Conservation (phyloP, 2,888 invertebrate species). For the Leptopilina drosophilae region DNA sequence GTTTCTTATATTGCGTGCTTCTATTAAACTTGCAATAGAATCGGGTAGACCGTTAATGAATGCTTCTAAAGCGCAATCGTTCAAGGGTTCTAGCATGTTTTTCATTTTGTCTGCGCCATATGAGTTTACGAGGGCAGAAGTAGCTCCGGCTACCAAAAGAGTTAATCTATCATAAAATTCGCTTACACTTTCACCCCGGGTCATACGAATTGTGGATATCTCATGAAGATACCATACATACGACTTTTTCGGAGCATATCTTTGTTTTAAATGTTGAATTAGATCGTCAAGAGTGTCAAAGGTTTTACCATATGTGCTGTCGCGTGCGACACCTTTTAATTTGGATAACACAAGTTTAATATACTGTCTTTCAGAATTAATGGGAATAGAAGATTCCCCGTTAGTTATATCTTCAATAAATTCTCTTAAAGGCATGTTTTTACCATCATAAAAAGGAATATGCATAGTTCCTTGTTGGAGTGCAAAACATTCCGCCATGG, state of each 20-base stretch:
- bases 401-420: conserved; percentile 37
- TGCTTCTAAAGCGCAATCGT: conserved; percentile 25
- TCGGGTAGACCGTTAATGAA: conserved; percentile 39
- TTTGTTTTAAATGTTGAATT: neutral
- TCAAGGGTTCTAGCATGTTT: neutral
- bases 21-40: conserved; percentile 37
- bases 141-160: neutral
- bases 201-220: too few species aligned
- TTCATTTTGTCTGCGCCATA: neutral
- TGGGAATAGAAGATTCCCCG: too few species aligned
- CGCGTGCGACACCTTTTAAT: too few species aligned
- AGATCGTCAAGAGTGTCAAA: too few species aligned
- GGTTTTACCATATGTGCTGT: too few species aligned
- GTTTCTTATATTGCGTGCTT: neutral
- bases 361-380: too few species aligned
- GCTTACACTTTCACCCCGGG: too few species aligned
- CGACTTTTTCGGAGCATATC: neutral
- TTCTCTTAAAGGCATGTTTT: conserved; percentile 40
- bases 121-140: rapidly evolving
- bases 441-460: conserved; percentile 19
- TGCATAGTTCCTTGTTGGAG: conserved; percentile 39
- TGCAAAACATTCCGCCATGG: conserved; percentile 43
- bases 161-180: too few species aligned
- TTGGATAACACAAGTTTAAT: neutral
- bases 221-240: too few species aligned